Evolutionary conservation across 2,113 vertebrate species (phyloP), one percentile per base, ranked within the genome.

Genomic region (Pygoscelis adeliae): DNA sequence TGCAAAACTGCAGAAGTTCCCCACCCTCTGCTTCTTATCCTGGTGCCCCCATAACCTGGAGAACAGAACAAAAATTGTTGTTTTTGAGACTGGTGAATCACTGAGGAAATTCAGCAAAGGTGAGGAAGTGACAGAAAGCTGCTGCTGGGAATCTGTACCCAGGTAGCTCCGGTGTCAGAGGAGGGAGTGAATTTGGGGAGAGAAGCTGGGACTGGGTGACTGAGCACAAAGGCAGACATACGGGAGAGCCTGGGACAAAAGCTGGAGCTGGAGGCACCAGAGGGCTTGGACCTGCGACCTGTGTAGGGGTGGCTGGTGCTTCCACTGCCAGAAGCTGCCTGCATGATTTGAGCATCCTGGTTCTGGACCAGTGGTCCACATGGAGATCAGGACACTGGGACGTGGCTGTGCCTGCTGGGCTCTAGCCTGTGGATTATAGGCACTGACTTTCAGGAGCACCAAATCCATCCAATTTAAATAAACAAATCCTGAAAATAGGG

Each of bases 401-500:
- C 0, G 5, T 12, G 23, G 8, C 77, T 42, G 56, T 53, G 25
- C 71, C 63, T 70, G 65, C 70, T 56, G 67, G 55, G 47, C 65
- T 65, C 29, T 13, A 26, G 80, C 40, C 22, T 55, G 65, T 32
- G 34, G 4, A 14, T 80, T 34, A 27, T 15, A 66, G 88, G 49
- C 58, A 11, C 62, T 26, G 80, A 55, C 82, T 89, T 78, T 47
- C 67, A 21, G 69, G 72, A 25, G 47, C 70, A 47, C 80, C 83
- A 56, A n/a, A 46, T 90, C 83, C 53, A 32, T 89, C 71, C 94
- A 80, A 85, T 97, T 91, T 90, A 95, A 97, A 98, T 93, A 98
- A 95, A 89, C 94, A 97, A 87, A 92, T 89, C 80, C 88, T 53
- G 91, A 69, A 44, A 85, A 56, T 55, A 44, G 20, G 36, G 62